Evolutionary conservation across 2,113 vertebrate genomes (phyloP).

Genomic region (Erythrolamprus reginae): DNA sequence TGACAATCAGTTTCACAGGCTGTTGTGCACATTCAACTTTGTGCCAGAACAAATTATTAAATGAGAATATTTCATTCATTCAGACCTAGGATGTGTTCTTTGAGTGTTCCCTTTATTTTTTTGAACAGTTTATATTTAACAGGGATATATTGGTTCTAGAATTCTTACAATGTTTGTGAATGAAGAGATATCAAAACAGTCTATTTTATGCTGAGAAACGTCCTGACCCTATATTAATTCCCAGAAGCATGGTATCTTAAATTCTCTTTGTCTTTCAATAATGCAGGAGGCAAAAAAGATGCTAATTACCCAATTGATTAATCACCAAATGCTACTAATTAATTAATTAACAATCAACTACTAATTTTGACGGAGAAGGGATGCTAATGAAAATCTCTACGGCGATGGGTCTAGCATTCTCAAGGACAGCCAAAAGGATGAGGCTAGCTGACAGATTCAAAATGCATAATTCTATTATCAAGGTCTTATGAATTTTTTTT

Average conservation of each 20-base stretch:
- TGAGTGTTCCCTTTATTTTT: no score
- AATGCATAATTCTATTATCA: not conserved
- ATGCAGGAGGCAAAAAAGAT: conserved; percentile 21
- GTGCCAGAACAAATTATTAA: no score
- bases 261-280: conserved; percentile 26
- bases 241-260: not conserved
- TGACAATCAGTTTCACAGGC: no score
- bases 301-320: conserved; percentile 26
- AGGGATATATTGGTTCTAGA: not conserved
- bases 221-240: conserved; percentile 8
- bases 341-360: conserved; percentile 15
- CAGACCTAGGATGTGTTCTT: no score
- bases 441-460: not conserved
- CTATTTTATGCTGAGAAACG: conserved; percentile 27
- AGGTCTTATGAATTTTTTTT: not conserved
- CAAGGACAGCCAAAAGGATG: not conserved
- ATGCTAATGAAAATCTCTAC: conserved; percentile 3
- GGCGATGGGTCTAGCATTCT: not conserved
- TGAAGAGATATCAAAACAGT: conserved; percentile 12
- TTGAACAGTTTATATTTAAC: no score
- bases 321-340: not conserved
- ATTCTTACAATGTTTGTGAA: not conserved
- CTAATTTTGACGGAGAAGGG: not conserved
- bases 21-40: no score
- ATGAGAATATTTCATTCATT: no score